Evolutionary conservation across 2,888 invertebrate genomes (phyloP), one percentile per base, ranked within the genome.

Genomic region (Leptinotarsa peninsularis): DNA sequence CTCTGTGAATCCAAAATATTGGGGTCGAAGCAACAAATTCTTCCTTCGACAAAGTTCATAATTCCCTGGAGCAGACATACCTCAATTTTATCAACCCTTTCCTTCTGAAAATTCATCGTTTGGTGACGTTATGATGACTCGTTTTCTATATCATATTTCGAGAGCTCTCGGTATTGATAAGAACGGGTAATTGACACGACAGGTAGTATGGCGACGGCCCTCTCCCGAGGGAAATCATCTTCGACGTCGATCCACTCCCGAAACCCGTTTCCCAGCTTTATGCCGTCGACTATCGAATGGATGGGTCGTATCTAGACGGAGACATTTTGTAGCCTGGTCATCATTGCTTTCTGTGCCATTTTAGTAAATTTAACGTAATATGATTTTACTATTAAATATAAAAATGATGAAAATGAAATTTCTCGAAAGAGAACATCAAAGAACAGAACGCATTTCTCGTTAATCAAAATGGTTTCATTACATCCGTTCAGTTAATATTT

Each of bases 171-270:
- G 49, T 70, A 70, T 70, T 49, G 70, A 70, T 70, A 49, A 58
- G 58, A 10, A 58, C 14, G 18, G 49, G 70, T 70, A 70, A 70
- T 58, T 70, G 70, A 70, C 58, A 60, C 70, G 70, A 27, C 70
- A 70, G 70, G 70, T 70, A 43, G 70, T 7, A 60, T 49, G 21
- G 63, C 43, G 70, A 70, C 4, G 58, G 49, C 70, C 58, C 70
- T 70, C 14, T 70, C 70, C 70, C 70, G 21, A 21, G 70, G 70
- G 70, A 70, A 70, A 70, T 70, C 70, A 70, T 49, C 18, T 21
- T 58, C n/a, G 58, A 21, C 58, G 69, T 58, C 70, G 58, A 70
- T 70, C 21, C 70, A 49, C 58, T 70, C 18, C 49, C 58, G 15
- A 49, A 70, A 21, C 49, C 50, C 58, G 63, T 43, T 43, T 63